Base-by-base conservation (phyloP, 2,113 vertebrate genomes). In the Pygoscelis antarcticus region DNA sequence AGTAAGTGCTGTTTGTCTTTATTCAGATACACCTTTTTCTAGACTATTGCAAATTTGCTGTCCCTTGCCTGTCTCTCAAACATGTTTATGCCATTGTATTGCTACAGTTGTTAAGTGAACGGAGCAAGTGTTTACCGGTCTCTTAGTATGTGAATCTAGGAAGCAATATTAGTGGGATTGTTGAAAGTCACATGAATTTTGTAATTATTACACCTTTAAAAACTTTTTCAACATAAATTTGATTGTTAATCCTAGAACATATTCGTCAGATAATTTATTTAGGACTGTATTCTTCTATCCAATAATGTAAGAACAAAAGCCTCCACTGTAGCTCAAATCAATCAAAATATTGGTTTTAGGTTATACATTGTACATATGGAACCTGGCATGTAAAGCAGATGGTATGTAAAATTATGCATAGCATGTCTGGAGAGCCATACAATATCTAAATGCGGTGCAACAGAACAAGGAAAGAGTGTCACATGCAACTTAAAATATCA, bases 341-440 rank as follows among this genome's bases (percentile, higher is more conserved):
- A 96, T 89, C 90, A 96, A 97, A 96, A 91, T 83, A 93, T 97
- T 97, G 64, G 80, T 20, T 96, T 96, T 94, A 87, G 86, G 77
- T 75, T 94, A 95, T 97, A 92, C 87, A 64, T 95, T 93, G 85
- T 96, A 82, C 96, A 95, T 96, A 97, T 96, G 93, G 93, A 96
- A 97, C 75, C 91, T 97, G 95, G 83, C 95, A 97, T 93, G 95
- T 83, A 93, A 95, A 97, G 86, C 95, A 97, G 96, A 94, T 96
- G 95, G 96, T 83, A 96, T 93, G 95, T 91, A 97, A 96, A 96
- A 96, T 96, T 97, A 97, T 97, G 94, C 96, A 93, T 95, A 86
- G 75, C 94, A n/a, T 96, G 96, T 96, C 95, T 96, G 96, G 90
- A 96, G 58, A 97, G 20, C 76, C 86, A 88, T 87, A 68, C 81